A percentile compares a stretch with the other conserved stretches of the same genome.
Evolutionary conservation across 35 echinoderm and acorn worm genomes (phyloP).

Genomic region (Anneissia japonica): DNA sequence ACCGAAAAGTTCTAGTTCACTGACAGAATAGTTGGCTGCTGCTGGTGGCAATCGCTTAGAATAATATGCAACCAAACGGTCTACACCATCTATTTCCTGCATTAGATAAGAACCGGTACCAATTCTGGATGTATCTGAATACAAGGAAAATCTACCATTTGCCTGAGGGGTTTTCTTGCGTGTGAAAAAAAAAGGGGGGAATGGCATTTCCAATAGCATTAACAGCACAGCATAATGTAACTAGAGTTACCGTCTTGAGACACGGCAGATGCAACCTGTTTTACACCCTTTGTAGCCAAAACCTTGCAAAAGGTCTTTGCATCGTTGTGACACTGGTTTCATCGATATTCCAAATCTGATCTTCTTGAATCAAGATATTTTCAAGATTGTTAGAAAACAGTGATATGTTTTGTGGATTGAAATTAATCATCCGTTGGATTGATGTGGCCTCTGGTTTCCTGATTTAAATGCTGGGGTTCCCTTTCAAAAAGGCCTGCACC

Average conservation of each 20-base stretch:
- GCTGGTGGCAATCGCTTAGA: slow-evolving; percentile 38
- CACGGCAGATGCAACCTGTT: background rate
- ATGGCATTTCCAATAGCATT: background rate
- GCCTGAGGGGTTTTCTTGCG: slow-evolving; percentile 5
- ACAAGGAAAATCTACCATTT: slow-evolving; percentile 35
- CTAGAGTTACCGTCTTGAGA: background rate
- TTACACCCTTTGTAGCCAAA: background rate
- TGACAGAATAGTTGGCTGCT: slow-evolving; percentile 27
- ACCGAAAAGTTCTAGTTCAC: slow-evolving; percentile 43
- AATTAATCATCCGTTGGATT: slow-evolving; percentile 1
- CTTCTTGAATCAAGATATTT: background rate
- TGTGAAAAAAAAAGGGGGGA: slow-evolving; percentile 3
- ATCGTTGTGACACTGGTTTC: slow-evolving; percentile 18
- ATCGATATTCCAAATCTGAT: slow-evolving; percentile 21
- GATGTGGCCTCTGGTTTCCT: slow-evolving; percentile 25
- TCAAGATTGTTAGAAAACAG: slow-evolving; percentile 19
- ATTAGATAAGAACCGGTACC: slow-evolving; percentile 48
- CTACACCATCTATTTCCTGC: slow-evolving; percentile 29
- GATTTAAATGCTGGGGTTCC: slow-evolving; percentile 6
- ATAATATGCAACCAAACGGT: slow-evolving; percentile 44
- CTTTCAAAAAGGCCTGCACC: background rate
- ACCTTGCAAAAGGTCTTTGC: background rate
- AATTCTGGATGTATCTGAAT: slow-evolving; percentile 40
- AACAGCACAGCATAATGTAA: background rate
- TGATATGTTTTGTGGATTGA: slow-evolving; percentile 10